These are phyloP conservation scores for Lobophora halterata DNA, from an alignment of 2,888 invertebrate genomes.

Conservation along the genomic window DNA sequence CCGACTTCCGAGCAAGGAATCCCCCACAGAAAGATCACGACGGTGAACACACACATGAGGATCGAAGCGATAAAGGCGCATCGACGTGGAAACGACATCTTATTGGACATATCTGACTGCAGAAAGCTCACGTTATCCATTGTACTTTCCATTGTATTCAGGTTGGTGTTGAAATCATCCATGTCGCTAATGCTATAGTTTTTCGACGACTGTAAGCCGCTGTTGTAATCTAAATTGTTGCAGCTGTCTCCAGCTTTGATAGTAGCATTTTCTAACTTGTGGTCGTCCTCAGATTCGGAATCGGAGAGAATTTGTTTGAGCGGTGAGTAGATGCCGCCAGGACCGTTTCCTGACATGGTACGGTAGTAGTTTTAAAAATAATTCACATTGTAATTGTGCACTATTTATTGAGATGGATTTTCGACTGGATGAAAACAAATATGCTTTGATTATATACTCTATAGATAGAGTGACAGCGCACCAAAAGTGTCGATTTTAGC, in stretches of 20 bases:
- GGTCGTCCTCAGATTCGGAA: slow-evolving; percentile 88
- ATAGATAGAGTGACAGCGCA: no score
- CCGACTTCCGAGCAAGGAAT: slow-evolving; percentile 87
- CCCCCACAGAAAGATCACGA: slow-evolving; percentile 87
- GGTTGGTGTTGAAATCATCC: slow-evolving; percentile 72
- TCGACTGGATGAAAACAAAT: no score
- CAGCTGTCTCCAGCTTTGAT: slow-evolving; percentile 61
- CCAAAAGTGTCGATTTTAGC: no score
- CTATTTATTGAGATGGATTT: no score
- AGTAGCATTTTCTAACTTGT: slow-evolving; percentile 60
- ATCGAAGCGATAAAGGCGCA: slow-evolving; percentile 86
- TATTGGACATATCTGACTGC: slow-evolving; percentile 70
- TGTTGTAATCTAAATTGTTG: slow-evolving; percentile 70
- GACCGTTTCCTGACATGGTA: slow-evolving; percentile 70
- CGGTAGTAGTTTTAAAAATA: neutral
- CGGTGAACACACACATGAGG: slow-evolving; percentile 84
- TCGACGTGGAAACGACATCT: slow-evolving; percentile 85
- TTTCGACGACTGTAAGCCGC: slow-evolving; percentile 67
- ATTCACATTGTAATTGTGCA: slow-evolving; percentile 19
- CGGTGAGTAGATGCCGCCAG: slow-evolving; percentile 84
- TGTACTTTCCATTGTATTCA: slow-evolving; percentile 70
- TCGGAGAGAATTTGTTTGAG: slow-evolving; percentile 89
- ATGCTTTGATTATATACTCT: no score
- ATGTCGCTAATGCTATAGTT: slow-evolving; percentile 72
- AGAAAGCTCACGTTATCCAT: slow-evolving; percentile 75